phyloP scores from a whole-genome alignment of 2,797 vertebrate species.

The Hylomyscus alleni region DNA sequence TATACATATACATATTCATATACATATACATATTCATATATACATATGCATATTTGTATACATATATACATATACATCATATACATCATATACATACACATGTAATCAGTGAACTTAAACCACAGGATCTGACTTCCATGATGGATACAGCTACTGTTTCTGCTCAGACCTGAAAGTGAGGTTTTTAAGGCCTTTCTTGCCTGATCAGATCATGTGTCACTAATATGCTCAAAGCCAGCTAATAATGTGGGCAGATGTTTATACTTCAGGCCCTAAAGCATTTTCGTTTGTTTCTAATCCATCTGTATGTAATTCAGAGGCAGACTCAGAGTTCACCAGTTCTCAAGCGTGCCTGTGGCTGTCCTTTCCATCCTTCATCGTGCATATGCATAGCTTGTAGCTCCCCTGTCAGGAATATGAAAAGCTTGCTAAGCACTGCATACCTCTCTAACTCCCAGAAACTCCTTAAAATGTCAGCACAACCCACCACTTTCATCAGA shows the following conservation, averaged over 20 bases:
- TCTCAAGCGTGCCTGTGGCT: background rate
- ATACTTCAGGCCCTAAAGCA: background rate
- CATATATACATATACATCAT: background rate
- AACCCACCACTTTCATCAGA: background rate
- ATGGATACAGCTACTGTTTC: background rate
- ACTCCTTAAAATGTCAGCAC: background rate
- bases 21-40: background rate
- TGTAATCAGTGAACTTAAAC: background rate
- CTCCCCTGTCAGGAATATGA: background rate
- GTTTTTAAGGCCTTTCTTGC: background rate
- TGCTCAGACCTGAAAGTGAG: conserved; percentile 8
- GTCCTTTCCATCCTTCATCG: background rate
- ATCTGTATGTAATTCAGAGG: background rate
- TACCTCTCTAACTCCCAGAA: background rate
- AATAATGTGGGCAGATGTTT: conserved; percentile 39
- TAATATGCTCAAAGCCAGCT: background rate
- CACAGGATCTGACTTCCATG: background rate
- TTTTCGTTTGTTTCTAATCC: background rate
- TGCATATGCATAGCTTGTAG: background rate
- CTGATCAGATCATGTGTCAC: background rate
- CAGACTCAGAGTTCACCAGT: background rate
- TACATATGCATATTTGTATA: background rate
- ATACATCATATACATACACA: background rate
- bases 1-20: background rate
- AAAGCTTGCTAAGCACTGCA: background rate